phyloP scores from a whole-genome alignment of 2,797 vertebrate species.

The Neostethus bicornis region DNA sequence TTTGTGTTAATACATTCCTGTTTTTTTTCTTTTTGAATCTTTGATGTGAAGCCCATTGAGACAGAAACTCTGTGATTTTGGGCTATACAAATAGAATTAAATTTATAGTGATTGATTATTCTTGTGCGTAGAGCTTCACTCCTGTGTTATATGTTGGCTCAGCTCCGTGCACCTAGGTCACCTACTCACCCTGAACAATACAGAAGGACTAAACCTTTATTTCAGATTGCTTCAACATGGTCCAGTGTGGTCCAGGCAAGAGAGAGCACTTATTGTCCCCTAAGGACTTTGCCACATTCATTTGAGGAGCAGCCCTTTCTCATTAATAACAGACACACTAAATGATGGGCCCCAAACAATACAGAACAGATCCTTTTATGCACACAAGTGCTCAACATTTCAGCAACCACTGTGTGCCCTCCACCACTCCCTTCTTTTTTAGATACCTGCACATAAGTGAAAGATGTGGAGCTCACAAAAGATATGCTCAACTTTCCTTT shows the following conservation, averaged over 20 bases:
- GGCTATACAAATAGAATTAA: too few relatives aligned
- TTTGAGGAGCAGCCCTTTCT: conserved; percentile 75
- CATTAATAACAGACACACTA: conserved; percentile 84
- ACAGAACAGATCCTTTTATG: conserved; percentile 82
- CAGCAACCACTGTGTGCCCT: conserved; percentile 68
- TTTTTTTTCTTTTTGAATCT: too few relatives aligned
- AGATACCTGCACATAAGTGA: conserved; percentile 84
- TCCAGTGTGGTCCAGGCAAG: conserved; percentile 72
- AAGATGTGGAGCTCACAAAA: conserved; percentile 80
- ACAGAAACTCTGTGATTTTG: too few relatives aligned
- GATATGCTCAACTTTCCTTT: conserved; percentile 84
- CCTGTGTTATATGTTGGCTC: conserved; percentile 51
- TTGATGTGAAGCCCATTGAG: too few relatives aligned
- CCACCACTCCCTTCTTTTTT: conserved; percentile 71
- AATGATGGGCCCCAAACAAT: conserved; percentile 81
- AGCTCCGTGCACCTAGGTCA: conserved; percentile 44
- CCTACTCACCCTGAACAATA: conserved; percentile 59
- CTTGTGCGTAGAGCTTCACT: conserved; percentile 7
- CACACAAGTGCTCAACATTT: conserved; percentile 79
- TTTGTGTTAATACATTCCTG: too few relatives aligned
- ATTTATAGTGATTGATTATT: conserved; percentile 9
- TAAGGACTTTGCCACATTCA: conserved; percentile 82
- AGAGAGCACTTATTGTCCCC: conserved; percentile 80
- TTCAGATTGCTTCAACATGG: conserved; percentile 75
- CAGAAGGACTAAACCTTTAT: conserved; percentile 68